These are phyloP conservation scores for Pristiophorus japonicus DNA, from an alignment of 2,113 vertebrate species.

Conservation along the genomic window DNA sequence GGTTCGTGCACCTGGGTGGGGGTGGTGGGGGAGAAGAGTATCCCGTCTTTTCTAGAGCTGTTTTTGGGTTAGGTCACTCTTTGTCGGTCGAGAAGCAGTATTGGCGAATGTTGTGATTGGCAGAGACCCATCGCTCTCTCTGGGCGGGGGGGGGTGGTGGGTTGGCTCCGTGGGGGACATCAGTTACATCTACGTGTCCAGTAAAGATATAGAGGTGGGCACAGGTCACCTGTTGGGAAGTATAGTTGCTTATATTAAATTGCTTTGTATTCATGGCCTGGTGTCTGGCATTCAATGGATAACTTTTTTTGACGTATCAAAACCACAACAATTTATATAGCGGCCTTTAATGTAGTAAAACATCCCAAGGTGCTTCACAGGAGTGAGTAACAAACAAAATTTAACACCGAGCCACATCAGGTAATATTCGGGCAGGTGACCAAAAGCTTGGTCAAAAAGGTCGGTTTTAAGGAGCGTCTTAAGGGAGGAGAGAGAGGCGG, in stretches of 20 bases:
- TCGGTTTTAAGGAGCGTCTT: background rate
- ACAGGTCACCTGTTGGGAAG: background rate
- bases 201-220: background rate
- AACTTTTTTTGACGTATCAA: background rate
- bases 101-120: too few relatives aligned
- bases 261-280: background rate
- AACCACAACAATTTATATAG: background rate
- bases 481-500: background rate
- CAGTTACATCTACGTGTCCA: background rate
- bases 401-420: background rate
- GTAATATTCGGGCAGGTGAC: background rate
- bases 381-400: background rate
- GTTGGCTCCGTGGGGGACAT: background rate
- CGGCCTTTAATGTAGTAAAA: background rate
- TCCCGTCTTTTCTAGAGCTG: too few relatives aligned
- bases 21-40: too few relatives aligned
- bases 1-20: too few relatives aligned
- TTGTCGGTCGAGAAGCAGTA: too few relatives aligned
- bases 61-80: too few relatives aligned
- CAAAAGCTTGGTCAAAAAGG: background rate
- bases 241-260: background rate
- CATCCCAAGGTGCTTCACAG: background rate
- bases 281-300: background rate
- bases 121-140: too few relatives aligned
- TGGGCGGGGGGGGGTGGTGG: too few relatives aligned